phyloP scores from a whole-genome alignment of 2,888 invertebrate genomes.

The Penaeus monodon region DNA sequence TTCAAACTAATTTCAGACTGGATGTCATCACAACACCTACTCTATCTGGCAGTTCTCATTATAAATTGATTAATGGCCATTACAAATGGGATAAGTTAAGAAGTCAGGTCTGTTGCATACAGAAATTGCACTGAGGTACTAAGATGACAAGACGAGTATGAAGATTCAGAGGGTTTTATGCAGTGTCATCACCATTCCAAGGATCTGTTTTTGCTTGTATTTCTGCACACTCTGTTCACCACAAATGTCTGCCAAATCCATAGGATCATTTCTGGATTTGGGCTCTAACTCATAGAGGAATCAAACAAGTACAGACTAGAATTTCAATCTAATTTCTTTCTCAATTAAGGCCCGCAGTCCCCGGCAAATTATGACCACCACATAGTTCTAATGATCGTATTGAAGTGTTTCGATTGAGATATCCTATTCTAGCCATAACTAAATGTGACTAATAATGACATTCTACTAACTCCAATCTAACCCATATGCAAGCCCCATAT shows the following conservation, averaged over 20 bases:
- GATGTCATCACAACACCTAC: background rate
- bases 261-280: conserved; percentile 40
- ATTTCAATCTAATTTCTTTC: background rate
- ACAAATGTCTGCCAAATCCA: conserved; percentile 33
- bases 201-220: background rate
- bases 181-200: background rate
- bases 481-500: conserved; percentile 22
- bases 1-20: background rate
- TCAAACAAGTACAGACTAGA: conserved; percentile 22
- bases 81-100: background rate
- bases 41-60: conserved; percentile 15
- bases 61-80: background rate
- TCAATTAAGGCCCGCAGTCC: conserved; percentile 20
- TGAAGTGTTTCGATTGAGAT: conserved; percentile 3
- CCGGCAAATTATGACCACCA: conserved; percentile 20
- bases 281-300: conserved; percentile 27
- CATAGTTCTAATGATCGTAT: conserved; percentile 27
- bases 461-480: too few species aligned
- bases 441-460: background rate
- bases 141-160: conserved; percentile 2
- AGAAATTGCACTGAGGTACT: background rate
- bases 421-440: conserved; percentile 18
- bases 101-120: conserved; percentile 6
- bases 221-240: too few species aligned
- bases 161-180: background rate